Percentiles rank a stretch among this genome's conserved stretches.
phyloP scores from a whole-genome alignment of 2,888 invertebrate species.

The Desoria tigrina region DNA sequence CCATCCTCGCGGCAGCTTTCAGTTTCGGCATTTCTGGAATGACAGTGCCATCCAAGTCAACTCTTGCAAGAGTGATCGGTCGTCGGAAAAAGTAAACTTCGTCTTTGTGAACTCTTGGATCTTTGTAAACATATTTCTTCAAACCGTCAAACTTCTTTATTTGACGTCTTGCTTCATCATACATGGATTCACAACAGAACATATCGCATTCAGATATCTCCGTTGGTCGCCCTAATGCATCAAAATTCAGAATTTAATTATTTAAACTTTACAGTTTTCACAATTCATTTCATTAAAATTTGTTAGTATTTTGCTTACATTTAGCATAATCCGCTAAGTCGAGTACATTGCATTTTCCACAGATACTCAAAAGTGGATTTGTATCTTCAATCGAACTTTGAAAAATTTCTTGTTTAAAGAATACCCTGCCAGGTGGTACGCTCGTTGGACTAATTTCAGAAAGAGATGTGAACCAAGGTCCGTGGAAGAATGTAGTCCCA shows the following conservation, averaged over 20 bases:
- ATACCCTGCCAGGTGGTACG: slow-evolving; percentile 71
- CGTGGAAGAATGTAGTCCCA: slow-evolving; percentile 87
- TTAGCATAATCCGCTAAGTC: slow-evolving; percentile 86
- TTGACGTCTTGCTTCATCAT: slow-evolving; percentile 81
- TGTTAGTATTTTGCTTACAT: slow-evolving; percentile 63
- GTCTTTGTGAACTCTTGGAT: slow-evolving; percentile 81
- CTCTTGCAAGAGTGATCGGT: slow-evolving; percentile 58
- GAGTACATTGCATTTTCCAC: slow-evolving; percentile 86
- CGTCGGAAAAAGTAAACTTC: slow-evolving; percentile 82
- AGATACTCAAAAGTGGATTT: slow-evolving; percentile 84
- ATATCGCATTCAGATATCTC: slow-evolving; percentile 91
- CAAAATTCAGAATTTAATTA: no score
- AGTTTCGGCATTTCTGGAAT: slow-evolving; percentile 25
- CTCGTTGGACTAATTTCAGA: slow-evolving; percentile 71
- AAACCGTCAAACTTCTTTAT: slow-evolving; percentile 74
- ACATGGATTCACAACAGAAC: slow-evolving; percentile 87
- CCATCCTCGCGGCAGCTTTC: slow-evolving; percentile 35
- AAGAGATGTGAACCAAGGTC: slow-evolving; percentile 89
- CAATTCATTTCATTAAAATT: background rate
- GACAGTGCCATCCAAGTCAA: slow-evolving; percentile 47
- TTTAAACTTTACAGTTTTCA: background rate
- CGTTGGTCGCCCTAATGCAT: slow-evolving; percentile 76
- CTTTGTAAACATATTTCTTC: slow-evolving; percentile 77
- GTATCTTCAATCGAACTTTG: slow-evolving; percentile 88
- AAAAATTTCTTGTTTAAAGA: slow-evolving; percentile 91